A percentile compares a stretch with the other conserved stretches of the same genome.
phyloP scores from a whole-genome alignment of 2,888 invertebrate genomes.

The Anticlea derivata region DNA sequence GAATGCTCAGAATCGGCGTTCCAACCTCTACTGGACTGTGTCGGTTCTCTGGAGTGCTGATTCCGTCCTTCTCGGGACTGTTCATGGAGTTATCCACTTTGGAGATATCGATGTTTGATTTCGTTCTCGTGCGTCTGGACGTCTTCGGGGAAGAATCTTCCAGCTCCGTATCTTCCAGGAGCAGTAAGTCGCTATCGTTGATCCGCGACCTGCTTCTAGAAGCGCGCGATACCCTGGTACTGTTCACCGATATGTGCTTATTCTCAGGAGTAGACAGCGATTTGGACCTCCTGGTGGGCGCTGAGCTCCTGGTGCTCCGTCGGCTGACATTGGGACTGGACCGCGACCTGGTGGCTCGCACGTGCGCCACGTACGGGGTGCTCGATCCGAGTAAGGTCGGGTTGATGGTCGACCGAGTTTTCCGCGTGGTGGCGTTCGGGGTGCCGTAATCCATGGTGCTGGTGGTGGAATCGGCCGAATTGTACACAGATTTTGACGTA shows the following conservation, averaged over 20 bases:
- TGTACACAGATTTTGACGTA: conserved; percentile 49
- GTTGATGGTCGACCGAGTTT: conserved; percentile 49
- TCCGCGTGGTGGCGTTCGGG: conserved; percentile 34
- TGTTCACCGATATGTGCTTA: conserved; percentile 49
- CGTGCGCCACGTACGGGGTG: conserved; percentile 53
- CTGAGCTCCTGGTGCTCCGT: conserved; percentile 29
- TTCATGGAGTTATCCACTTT: conserved; percentile 2
- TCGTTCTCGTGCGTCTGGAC: conserved; percentile 42
- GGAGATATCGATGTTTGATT: conserved; percentile 20
- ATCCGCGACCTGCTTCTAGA: conserved; percentile 56
- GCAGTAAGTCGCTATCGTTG: conserved; percentile 55
- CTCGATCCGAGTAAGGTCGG: conserved; percentile 51
- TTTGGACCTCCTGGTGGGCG: conserved; percentile 42
- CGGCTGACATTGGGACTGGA: conserved; percentile 30
- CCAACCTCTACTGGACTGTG: conserved; percentile 55
- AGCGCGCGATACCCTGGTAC: conserved; percentile 49
- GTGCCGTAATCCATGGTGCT: conserved; percentile 49
- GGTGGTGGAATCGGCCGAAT: conserved; percentile 49
- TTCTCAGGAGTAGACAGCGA: conserved; percentile 55
- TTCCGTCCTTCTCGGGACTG: conserved; percentile 40
- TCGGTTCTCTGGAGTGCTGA: conserved; percentile 58
- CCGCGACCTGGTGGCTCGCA: conserved; percentile 23
- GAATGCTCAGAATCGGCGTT: conserved; percentile 68
- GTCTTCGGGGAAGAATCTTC: conserved; percentile 52
- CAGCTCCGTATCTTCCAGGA: conserved; percentile 44